These are phyloP conservation scores for Schizotus pectinicornis DNA, from an alignment of 2,888 invertebrate genomes.

Conservation along the genomic window DNA sequence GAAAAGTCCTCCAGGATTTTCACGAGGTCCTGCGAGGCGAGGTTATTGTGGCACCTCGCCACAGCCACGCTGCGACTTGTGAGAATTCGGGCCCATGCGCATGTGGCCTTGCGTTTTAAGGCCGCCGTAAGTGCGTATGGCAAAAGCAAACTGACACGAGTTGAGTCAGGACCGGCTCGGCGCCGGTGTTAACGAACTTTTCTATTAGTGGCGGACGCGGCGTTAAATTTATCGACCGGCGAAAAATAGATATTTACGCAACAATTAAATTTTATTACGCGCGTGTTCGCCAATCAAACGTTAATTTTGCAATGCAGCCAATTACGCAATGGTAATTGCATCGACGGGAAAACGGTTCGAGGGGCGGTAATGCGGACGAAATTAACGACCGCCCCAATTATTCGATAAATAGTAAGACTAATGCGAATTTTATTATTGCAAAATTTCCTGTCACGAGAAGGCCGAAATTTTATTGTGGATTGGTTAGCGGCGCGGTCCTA, in stretches of 20 bases:
- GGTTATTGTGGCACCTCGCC: constrained; percentile 7
- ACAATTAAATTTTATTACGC: no score
- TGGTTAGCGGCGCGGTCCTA: no score
- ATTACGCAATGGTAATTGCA: no score
- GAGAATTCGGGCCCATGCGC: constrained; percentile 30
- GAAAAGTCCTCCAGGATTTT: no score
- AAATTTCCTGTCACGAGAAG: no score
- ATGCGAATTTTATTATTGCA: no score
- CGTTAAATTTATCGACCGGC: not conserved
- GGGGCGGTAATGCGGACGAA: no score
- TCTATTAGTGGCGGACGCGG: constrained; percentile 2
- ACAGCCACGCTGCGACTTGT: not conserved
- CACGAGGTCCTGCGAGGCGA: constrained; percentile 11
- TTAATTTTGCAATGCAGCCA: not conserved
- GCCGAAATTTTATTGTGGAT: no score
- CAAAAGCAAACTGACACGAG: constrained; percentile 36
- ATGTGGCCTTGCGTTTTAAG: constrained; percentile 44
- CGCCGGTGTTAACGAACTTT: constrained; percentile 21
- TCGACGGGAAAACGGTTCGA: no score
- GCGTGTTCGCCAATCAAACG: no score
- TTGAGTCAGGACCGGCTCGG: constrained; percentile 34
- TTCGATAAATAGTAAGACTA: no score
- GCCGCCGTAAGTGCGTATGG: constrained; percentile 41
- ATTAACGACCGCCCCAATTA: no score
- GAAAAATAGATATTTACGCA: not conserved